phyloP scores from a whole-genome alignment of 2,113 vertebrate species.

The Pelecanus crispus region DNA sequence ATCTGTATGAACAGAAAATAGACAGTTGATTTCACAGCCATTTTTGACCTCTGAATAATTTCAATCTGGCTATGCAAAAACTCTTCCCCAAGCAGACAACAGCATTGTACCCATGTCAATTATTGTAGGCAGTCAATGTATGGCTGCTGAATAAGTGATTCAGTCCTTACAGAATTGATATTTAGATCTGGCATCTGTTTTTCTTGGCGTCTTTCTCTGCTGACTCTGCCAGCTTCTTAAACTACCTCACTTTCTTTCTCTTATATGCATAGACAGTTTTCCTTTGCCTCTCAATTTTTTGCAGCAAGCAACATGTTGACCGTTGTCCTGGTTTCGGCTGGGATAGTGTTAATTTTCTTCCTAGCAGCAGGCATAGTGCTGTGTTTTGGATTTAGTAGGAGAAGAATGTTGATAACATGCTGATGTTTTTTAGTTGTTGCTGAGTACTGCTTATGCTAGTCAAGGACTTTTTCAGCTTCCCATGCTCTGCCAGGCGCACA shows the following conservation, averaged over 20 bases:
- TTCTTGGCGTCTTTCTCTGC: conserved; percentile 22
- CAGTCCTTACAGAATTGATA: neutral
- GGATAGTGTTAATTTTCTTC: no score
- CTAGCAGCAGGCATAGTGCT: no score
- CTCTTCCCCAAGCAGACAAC: conserved; percentile 15
- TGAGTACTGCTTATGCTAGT: no score
- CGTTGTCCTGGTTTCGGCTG: no score
- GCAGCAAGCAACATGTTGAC: neutral
- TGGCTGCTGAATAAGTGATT: conserved; percentile 45
- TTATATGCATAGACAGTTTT: neutral
- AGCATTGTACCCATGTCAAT: neutral
- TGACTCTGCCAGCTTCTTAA: conserved; percentile 29
- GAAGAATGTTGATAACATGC: no score
- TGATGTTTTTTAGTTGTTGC: no score
- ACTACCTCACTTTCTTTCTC: neutral
- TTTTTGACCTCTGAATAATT: conserved; percentile 57
- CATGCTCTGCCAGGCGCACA: no score
- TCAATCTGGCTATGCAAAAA: conserved; percentile 39
- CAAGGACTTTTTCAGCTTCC: no score
- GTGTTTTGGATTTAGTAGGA: no score
- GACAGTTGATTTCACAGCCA: conserved; percentile 34
- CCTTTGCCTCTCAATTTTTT: neutral
- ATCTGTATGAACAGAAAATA: conserved; percentile 20
- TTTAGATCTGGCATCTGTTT: conserved; percentile 51
- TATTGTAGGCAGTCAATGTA: conserved; percentile 28